Evolutionary conservation across 2,888 invertebrate species (phyloP), one percentile per base, ranked within the genome.

Genomic region (Villa cingulata): DNA sequence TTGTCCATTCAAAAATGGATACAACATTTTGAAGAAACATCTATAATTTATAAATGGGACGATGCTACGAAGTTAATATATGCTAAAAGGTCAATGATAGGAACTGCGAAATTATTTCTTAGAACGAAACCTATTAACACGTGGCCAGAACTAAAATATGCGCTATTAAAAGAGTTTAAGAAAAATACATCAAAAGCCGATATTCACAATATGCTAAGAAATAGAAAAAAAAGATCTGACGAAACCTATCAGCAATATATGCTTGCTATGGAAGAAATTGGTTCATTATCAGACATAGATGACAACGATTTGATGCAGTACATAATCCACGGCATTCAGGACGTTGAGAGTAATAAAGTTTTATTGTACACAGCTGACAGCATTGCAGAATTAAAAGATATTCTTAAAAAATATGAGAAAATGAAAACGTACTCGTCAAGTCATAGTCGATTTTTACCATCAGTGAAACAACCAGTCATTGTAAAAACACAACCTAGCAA

Each of bases 231-330:
- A 39, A 37, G 41, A 38, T 37, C 41, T 5, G 42, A 45, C 12
- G 45, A 45, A 16, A 37, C 45, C n/a, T 48, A 37, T 27, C 40
- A 44, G 10, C 48, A 47, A 16, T 47, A 45, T 32, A 36, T 45
- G 12, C 34, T 45, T n/a, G 2, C 43, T 4, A 43, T 43, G 36
- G 18, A 16, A 16, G 43, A 36, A 38, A 45, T 42, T 16, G 42
- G 42, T 37, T 37, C 37, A 10, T 37, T 37, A 18, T 18, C 36
- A 9, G 14, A 17, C n/a, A 37, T 47, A 38, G 42, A 47, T 10
- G 37, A 37, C 5, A 5, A 37, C 6, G 37, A 37, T 10, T 5
- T 42, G 27, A 14, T 47, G 18, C 46, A 47, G 12, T 47, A 42
- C 23, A 42, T 47, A 15, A 47, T 47, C 4, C 12, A 42, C 9